These are phyloP conservation scores for Lissocephala sabroskyi DNA, from an alignment of 2,888 invertebrate species.

Conservation along the genomic window DNA sequence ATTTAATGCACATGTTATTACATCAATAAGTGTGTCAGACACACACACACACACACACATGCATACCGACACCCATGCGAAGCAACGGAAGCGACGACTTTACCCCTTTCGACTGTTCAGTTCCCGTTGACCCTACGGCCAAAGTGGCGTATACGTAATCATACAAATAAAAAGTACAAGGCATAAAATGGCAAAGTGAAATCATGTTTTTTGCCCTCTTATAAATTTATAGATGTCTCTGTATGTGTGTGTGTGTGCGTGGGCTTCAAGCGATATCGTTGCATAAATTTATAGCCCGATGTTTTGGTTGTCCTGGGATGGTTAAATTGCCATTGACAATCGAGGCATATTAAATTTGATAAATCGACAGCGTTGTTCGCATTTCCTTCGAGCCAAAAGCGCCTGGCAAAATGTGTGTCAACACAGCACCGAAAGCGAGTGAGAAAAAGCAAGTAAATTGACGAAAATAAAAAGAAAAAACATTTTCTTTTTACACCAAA, in stretches of 20 bases:
- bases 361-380: slow-evolving; percentile 31
- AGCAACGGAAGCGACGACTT: too few species aligned
- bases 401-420: background rate
- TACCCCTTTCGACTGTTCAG: too few species aligned
- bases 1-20: slow-evolving; percentile 63
- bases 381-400: slow-evolving; percentile 4
- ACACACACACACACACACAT: slow-evolving; percentile 11
- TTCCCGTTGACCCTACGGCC: slow-evolving; percentile 25
- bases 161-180: background rate
- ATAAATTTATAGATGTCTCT: background rate
- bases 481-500: background rate
- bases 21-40: slow-evolving; percentile 60
- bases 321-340: slow-evolving; percentile 50
- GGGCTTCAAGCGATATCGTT: background rate
- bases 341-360: slow-evolving; percentile 39
- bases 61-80: too few species aligned
- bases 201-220: background rate
- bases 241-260: background rate
- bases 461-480: too few species aligned
- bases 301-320: slow-evolving; percentile 9
- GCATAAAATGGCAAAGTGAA: slow-evolving; percentile 10
- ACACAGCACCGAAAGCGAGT: too few species aligned
- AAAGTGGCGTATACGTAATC: slow-evolving; percentile 41
- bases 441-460: too few species aligned
- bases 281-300: slow-evolving; percentile 5